Evolutionary conservation across 2,113 vertebrate species (phyloP).

Genomic region (Etia nguti): DNA sequence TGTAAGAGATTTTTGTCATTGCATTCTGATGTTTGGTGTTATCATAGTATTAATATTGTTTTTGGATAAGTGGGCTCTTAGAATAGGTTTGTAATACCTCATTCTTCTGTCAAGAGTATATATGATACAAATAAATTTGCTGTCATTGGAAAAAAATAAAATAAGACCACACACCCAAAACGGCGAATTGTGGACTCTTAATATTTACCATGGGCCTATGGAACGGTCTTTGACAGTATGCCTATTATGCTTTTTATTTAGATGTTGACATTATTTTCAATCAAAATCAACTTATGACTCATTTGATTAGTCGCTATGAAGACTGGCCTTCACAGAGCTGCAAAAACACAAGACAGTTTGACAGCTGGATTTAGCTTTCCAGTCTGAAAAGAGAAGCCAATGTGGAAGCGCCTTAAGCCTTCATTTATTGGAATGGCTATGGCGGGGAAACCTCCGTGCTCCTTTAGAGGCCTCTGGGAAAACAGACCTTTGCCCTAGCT

Average conservation of each 20-base stretch:
- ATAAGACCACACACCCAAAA: neutral
- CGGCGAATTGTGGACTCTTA: neutral
- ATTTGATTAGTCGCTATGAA: neutral
- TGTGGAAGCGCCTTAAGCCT: neutral
- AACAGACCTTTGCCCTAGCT: neutral
- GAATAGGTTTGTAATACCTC: neutral
- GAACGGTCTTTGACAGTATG: neutral
- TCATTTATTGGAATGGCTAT: neutral
- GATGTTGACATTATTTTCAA: neutral
- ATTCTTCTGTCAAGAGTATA: neutral
- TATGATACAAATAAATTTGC: neutral
- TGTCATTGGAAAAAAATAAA: neutral
- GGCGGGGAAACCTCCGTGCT: rapidly evolving
- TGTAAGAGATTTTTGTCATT: neutral
- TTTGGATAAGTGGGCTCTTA: neutral
- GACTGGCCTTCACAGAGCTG: neutral
- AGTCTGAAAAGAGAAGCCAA: neutral
- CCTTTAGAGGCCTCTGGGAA: neutral
- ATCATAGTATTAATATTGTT: neutral
- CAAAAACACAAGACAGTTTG: neutral
- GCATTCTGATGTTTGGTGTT: neutral
- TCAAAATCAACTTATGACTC: neutral
- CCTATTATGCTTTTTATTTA: neutral
- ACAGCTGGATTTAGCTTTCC: neutral
- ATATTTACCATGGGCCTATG: neutral